Base-by-base conservation (phyloP, 2,888 invertebrate species). In the Andrena flavipes region DNA sequence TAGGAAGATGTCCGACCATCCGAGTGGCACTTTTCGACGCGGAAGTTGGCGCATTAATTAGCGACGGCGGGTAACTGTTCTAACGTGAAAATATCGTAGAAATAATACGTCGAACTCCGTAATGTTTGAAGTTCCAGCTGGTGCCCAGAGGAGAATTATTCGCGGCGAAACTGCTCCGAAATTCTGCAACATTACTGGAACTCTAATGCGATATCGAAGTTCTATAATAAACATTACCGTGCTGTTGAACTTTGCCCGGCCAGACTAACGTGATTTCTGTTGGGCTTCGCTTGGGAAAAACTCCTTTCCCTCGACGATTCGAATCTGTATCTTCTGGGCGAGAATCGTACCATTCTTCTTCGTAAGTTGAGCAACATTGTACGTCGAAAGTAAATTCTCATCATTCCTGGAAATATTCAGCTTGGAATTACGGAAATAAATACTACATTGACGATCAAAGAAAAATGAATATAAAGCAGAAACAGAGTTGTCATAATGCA, bases 131-230 rank as follows among this genome's bases (percentile, higher is more conserved):
- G 67, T 23, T 67, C 33, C 16, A 7, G 13, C 20, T 23, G 20
- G 49, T 49, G 8, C 20, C n/a, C 49, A 49, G 23, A 26, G 30
- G n/a, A 42, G 30, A n/a, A 67, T 49, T 67, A 67, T 13, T 65
- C 65, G 16, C 49, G n/a, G 10, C 51, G 33, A 7, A 68, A 68
- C 54, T 33, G 16, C 33, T 29, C 8, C 49, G 13, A 20, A 30
- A 29, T 49, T 51, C 51, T 51, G 13, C 49, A 49, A 51, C 67
- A 20, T 20, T 51, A 20, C 20, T 49, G 67, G 3, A 68, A 68
- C 20, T 54, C 30, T 68, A 54, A 33, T 33, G 51, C 67, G 23
- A 10, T 54, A 68, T 68, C 33, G n/a, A 68, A 68, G 51, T 68
- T 54, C 51, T 54, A n/a, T 68, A 68, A 68, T 48, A 51, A 68